These are phyloP conservation scores for Lithophane semibrunnea DNA, from an alignment of 2,888 invertebrate genomes.

Conservation along the genomic window DNA sequence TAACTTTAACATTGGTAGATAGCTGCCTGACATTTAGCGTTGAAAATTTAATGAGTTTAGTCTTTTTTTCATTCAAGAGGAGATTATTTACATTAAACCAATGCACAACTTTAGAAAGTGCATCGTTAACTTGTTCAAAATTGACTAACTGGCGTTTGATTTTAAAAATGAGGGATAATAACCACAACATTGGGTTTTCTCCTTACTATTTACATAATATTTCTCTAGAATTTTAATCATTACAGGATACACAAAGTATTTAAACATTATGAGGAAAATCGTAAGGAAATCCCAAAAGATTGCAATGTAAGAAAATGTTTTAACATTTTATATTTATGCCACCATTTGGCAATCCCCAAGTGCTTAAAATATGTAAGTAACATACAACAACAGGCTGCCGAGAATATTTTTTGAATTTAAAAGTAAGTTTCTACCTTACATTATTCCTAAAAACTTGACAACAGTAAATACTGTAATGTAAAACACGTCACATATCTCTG, in stretches of 20 bases:
- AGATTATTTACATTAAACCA: too few species aligned
- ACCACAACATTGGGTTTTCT: too few species aligned
- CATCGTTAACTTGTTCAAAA: too few species aligned
- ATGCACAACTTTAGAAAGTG: too few species aligned
- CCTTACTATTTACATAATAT: too few species aligned
- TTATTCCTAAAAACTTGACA: not conserved
- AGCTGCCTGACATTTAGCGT: too few species aligned
- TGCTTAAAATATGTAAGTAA: not conserved
- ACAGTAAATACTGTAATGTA: not conserved
- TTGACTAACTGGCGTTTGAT: too few species aligned
- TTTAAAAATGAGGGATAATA: too few species aligned
- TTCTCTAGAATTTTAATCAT: not conserved
- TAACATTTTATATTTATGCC: not conserved
- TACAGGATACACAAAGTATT: not conserved
- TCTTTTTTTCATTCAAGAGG: too few species aligned
- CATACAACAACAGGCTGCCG: not conserved
- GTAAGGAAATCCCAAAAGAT: slow-evolving; percentile 23
- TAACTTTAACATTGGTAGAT: too few species aligned
- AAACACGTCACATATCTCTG: not conserved
- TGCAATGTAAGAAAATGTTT: not conserved
- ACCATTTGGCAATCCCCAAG: not conserved
- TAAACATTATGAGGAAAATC: not conserved
- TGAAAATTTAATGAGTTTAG: too few species aligned
- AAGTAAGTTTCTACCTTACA: not conserved
- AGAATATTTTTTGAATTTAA: not conserved